A percentile compares a stretch with the other conserved stretches of the same genome.
These are phyloP conservation scores for Scolanthus callimorphus DNA, from an alignment of 92 coral and sea anemone genomes.

Conservation along the genomic window DNA sequence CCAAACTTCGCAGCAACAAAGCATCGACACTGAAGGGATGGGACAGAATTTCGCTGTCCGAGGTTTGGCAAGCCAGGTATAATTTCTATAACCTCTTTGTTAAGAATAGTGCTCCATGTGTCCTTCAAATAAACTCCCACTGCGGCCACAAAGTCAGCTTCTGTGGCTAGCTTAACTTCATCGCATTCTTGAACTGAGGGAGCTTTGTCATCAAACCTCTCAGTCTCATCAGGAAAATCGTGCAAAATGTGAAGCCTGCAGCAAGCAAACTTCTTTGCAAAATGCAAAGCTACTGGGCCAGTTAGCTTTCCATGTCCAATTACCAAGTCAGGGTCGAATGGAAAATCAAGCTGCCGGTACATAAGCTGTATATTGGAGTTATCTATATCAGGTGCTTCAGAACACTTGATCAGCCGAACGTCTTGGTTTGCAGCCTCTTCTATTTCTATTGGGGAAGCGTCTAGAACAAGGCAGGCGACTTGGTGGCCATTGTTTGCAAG, in stretches of 20 bases:
- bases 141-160: conserved; percentile 57
- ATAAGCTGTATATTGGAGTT: conserved; percentile 29
- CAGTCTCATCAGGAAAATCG: conserved; percentile 32
- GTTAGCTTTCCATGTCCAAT: conserved; percentile 56
- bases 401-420: conserved; percentile 36
- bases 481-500: conserved; percentile 42
- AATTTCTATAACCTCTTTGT: conserved; percentile 40
- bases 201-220: neutral
- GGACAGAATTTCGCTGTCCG: conserved; percentile 27
- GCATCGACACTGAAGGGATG: conserved; percentile 47
- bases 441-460: conserved; percentile 28
- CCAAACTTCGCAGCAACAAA: conserved; percentile 30
- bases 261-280: conserved; percentile 30
- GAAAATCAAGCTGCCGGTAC: conserved; percentile 29
- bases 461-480: conserved; percentile 59
- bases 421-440: conserved; percentile 44
- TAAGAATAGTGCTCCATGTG: conserved; percentile 48
- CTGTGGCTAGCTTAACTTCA: conserved; percentile 32
- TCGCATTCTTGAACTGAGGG: conserved; percentile 5
- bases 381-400: conserved; percentile 26
- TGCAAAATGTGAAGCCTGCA: conserved; percentile 49
- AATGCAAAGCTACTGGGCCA: conserved; percentile 48
- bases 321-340: conserved; percentile 44
- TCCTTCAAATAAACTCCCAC: conserved; percentile 51
- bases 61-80: conserved; percentile 63